phyloP scores from a whole-genome alignment of 2,888 invertebrate genomes.

The Gonocerus acuteangulatus region DNA sequence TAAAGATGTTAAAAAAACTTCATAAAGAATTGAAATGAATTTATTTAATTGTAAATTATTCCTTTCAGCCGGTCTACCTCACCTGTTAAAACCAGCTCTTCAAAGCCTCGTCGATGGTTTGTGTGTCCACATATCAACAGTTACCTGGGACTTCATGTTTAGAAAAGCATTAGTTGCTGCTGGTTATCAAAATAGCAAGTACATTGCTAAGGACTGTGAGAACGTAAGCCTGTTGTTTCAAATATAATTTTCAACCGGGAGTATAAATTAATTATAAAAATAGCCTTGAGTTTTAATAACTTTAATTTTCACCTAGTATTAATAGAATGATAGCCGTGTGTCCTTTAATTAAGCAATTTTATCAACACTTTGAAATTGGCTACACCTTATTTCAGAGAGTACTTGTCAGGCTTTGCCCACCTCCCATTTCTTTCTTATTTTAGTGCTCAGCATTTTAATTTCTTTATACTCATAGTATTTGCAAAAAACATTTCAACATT shows the following conservation, averaged over 20 bases:
- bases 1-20: no score
- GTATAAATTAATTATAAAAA: no score
- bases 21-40: no score
- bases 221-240: conserved; percentile 33
- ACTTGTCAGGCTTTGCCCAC: no score
- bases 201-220: conserved; percentile 33
- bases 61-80: conserved; percentile 50
- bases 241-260: neutral
- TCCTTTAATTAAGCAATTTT: neutral
- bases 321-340: neutral
- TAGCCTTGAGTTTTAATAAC: no score
- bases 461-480: no score
- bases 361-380: neutral
- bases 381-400: no score
- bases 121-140: conserved; percentile 68
- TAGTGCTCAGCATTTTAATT: no score
- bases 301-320: neutral
- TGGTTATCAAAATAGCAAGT: conserved; percentile 41
- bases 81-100: conserved; percentile 60
- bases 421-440: no score
- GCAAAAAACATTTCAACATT: no score
- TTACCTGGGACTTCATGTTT: conserved; percentile 68
- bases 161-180: conserved; percentile 49
- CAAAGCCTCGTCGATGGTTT: conserved; percentile 68
- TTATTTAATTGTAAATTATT: no score